Evolutionary conservation across 2,113 vertebrate species (phyloP).

Genomic region (Turnix velox): DNA sequence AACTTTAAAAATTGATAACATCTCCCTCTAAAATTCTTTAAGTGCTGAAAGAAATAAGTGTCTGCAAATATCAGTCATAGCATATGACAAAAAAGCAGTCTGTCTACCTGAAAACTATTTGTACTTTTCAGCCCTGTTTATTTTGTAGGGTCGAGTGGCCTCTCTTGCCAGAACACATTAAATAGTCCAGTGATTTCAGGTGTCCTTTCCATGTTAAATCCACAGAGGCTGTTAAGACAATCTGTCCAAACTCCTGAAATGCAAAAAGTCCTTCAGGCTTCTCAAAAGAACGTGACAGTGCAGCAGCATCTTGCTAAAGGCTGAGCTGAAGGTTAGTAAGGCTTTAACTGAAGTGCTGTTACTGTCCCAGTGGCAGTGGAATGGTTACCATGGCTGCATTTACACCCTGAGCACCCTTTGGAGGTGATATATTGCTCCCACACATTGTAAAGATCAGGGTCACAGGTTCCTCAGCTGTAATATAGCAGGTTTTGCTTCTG

Average conservation of each 20-base stretch:
- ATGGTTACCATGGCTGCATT: neutral
- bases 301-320: neutral
- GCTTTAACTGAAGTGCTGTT: neutral
- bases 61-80: neutral
- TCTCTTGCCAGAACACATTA: neutral
- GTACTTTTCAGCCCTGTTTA: neutral
- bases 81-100: neutral
- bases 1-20: neutral
- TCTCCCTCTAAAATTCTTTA: neutral
- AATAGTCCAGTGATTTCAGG: neutral
- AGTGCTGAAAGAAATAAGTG: neutral
- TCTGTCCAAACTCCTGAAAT: constrained; percentile 16
- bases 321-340: neutral
- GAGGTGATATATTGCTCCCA: neutral
- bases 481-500: neutral
- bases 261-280: neutral
- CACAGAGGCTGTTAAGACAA: neutral
- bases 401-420: neutral
- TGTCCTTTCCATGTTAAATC: neutral
- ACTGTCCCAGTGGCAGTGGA: fast-evolving
- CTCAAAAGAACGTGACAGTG: neutral
- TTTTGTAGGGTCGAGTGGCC: neutral
- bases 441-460: neutral
- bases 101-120: neutral
- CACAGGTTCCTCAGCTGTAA: neutral